Percentiles rank a stretch among this genome's conserved stretches.
phyloP scores from a whole-genome alignment of 2,113 vertebrate genomes.

The Paradoxurus hermaphroditus region DNA sequence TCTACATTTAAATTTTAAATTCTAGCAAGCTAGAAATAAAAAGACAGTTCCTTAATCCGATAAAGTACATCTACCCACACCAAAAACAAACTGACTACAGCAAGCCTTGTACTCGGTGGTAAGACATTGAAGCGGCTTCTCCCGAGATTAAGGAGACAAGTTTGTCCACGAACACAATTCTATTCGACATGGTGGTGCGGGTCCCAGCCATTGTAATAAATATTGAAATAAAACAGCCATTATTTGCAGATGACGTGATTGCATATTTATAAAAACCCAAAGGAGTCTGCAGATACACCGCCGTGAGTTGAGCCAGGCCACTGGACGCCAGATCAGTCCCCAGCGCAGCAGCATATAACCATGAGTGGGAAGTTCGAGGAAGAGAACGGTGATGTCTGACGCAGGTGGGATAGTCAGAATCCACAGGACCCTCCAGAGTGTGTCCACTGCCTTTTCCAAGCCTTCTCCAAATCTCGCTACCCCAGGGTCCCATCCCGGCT shows the following conservation, averaged over 20 bases:
- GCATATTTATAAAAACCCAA: background rate
- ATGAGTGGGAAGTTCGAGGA: background rate
- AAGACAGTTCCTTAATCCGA: background rate
- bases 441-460: background rate
- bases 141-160: background rate
- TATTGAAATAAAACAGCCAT: background rate
- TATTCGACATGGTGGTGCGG: background rate
- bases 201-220: background rate
- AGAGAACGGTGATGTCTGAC: background rate
- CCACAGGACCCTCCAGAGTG: background rate
- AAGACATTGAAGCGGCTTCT: background rate
- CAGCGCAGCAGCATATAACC: background rate
- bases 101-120: background rate
- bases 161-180: background rate
- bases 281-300: background rate
- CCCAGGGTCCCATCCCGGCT: background rate
- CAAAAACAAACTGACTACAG: background rate
- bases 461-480: background rate
- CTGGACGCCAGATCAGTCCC: background rate
- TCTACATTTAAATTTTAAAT: background rate
- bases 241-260: background rate
- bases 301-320: background rate
- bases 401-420: rapidly evolving
- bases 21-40: background rate
- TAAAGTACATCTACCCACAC: background rate